phyloP scores from a whole-genome alignment of 2,113 vertebrate species.

The Catagonus wagneri region DNA sequence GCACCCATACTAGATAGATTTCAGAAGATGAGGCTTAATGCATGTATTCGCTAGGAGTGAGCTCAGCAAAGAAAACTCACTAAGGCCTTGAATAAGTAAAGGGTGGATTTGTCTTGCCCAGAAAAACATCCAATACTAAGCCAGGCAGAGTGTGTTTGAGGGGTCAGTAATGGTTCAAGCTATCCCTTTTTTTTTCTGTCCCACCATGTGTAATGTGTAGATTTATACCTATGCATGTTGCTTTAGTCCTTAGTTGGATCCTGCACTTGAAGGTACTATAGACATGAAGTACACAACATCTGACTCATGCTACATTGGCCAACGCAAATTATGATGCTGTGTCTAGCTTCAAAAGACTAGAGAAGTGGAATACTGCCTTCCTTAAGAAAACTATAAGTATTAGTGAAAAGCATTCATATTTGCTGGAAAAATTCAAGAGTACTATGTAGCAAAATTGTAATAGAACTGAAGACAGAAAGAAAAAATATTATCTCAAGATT shows the following conservation, averaged over 20 bases:
- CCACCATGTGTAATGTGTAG: neutral
- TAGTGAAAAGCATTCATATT: neutral
- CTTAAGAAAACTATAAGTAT: neutral
- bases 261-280: neutral
- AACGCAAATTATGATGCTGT: neutral
- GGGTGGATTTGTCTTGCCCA: neutral
- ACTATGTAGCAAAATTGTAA: neutral
- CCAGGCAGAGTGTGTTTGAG: rapidly evolving
- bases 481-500: neutral
- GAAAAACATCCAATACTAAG: neutral
- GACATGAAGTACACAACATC: neutral
- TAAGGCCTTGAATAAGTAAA: neutral
- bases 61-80: neutral
- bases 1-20: neutral
- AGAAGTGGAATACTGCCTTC: neutral
- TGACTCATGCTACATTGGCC: neutral
- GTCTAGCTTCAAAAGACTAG: neutral
- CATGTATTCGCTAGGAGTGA: neutral
- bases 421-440: neutral
- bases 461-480: neutral
- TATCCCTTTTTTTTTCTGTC: neutral
- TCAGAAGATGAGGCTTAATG: neutral
- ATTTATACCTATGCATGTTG: neutral
- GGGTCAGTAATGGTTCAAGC: neutral
- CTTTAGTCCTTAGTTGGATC: neutral